A percentile compares a stretch with the other conserved stretches of the same genome.
These are phyloP conservation scores for Balearica regulorum DNA, from an alignment of 2,797 vertebrate genomes.

Conservation along the genomic window DNA sequence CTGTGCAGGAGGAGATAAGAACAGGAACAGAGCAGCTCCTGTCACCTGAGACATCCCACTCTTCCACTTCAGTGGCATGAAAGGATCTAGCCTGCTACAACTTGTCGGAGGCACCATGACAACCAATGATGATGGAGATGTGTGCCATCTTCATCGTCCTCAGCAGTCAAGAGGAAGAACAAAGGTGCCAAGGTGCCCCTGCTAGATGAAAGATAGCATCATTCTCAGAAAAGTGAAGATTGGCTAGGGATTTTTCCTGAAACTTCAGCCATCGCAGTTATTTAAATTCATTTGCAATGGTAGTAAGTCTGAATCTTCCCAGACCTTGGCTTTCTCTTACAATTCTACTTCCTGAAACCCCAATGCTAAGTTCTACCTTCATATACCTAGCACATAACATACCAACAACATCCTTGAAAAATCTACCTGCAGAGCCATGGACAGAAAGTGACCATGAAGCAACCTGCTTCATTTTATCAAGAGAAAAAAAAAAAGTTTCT, in stretches of 20 bases:
- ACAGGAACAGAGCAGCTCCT: background rate
- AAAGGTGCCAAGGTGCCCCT: background rate
- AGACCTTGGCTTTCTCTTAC: background rate
- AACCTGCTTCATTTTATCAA: background rate
- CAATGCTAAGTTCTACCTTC: background rate
- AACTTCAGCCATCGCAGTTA: background rate
- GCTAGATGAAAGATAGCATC: background rate
- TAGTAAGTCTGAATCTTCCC: background rate
- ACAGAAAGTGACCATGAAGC: background rate
- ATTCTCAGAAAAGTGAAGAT: background rate
- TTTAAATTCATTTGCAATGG: background rate
- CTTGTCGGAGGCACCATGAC: background rate
- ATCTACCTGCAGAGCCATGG: background rate
- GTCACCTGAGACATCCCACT: background rate
- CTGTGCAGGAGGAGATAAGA: background rate
- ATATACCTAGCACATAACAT: rapidly evolving
- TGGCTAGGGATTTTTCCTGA: background rate
- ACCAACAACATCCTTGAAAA: background rate
- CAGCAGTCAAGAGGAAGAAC: background rate
- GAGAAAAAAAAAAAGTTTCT: background rate
- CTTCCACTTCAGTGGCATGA: background rate
- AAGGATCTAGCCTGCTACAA: background rate
- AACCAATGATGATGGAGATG: background rate
- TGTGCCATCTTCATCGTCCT: background rate
- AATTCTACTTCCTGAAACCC: background rate